Percentiles rank a stretch among this genome's conserved stretches.
phyloP scores from a whole-genome alignment of 2,113 vertebrate genomes.

The Oryzias celebensis region DNA sequence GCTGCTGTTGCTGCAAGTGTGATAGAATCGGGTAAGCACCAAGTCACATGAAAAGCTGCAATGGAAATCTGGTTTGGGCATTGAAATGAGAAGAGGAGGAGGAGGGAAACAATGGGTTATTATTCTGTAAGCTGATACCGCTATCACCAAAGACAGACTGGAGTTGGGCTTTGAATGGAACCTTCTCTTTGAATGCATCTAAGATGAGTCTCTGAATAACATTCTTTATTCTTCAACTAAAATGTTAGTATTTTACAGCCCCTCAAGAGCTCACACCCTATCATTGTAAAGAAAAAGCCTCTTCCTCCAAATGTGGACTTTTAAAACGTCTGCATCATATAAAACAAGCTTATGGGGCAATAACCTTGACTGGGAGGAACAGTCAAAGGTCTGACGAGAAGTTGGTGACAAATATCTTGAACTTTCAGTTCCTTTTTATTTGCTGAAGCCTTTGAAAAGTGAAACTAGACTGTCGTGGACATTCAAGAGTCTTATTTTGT shows the following conservation, averaged over 20 bases:
- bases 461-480: not conserved
- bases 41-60: slow-evolving; percentile 28
- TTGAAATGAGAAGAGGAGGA: slow-evolving; percentile 4
- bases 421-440: not conserved
- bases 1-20: slow-evolving; percentile 83
- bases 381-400: too few species aligned
- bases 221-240: not conserved
- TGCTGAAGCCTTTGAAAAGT: not conserved
- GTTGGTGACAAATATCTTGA: not conserved
- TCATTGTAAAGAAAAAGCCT: not conserved
- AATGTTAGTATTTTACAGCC: not conserved
- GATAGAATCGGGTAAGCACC: slow-evolving; percentile 74
- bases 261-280: too few species aligned
- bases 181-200: not conserved
- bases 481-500: not conserved
- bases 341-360: not conserved
- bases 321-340: not conserved
- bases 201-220: not conserved
- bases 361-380: not conserved
- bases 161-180: slow-evolving; percentile 31
- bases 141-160: slow-evolving; percentile 57
- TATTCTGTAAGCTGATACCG: slow-evolving; percentile 66
- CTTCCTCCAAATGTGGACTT: not conserved
- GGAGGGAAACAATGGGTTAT: slow-evolving; percentile 54
- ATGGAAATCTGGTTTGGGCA: slow-evolving; percentile 37